Base-by-base conservation (phyloP, 1,140 invertebrate genomes). In the Phortica variegata region DNA sequence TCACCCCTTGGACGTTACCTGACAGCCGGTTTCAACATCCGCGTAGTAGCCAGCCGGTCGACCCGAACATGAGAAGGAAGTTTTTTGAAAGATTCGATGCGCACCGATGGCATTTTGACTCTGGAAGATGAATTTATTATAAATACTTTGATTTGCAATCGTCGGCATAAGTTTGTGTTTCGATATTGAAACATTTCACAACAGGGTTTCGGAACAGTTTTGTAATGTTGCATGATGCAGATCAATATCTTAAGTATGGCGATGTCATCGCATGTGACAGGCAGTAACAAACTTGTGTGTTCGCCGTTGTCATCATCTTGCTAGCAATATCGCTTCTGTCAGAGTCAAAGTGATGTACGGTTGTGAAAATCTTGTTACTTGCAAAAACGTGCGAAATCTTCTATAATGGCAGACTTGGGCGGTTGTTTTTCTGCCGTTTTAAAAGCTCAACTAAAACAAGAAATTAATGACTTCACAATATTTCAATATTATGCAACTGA, bases 11-110 rank as follows among this genome's bases (percentile, higher is more conserved):
- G 7, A 9, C 12, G 5, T 37, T 13, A 17, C 62, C 80, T 88
- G 86, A 69, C 87, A 88, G 41, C 84, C 85, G 21, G 85, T 84
- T 45, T 87, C 85, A 20, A 88, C 77, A 61, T 89, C 87, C 6
- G 87, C 87, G 66, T 88, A 89, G 70, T 88, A 88, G 0, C 87
- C 87, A 10, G 85, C 70, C 4, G 79, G 76, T 17, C 85, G 77
- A 23, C 83, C 84, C 26, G 79, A 65, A 54, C 87, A 89, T 3
- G 82, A 83, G 68, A 88, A 89, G 2, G 62, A 75, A 10, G 74
- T 76, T 50, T 70, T 74, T 16, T 61, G 56, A 49, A 61, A 63
- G 1, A 47, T 46, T 3, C 37, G 58, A 47, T 56, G 47, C 19
- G 47, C 53, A 32, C 43, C 53, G 20, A 61, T 61, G 21, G 50